These are phyloP conservation scores for Myoxocephalus aenaeus DNA, from an alignment of 2,797 vertebrate genomes.

Conservation along the genomic window DNA sequence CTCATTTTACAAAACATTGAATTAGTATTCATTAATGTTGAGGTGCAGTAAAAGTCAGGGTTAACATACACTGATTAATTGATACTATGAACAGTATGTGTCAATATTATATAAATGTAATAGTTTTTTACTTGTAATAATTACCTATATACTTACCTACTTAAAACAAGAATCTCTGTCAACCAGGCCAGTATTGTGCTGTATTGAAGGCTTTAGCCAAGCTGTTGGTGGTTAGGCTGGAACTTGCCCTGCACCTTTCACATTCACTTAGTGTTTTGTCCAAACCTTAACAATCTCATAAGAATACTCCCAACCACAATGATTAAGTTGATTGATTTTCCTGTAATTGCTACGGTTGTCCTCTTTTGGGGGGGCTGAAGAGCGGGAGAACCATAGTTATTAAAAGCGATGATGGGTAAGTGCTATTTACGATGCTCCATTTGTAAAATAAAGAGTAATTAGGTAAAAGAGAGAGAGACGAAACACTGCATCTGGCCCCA, in stretches of 20 bases:
- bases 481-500: conserved; percentile 51
- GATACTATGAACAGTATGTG: neutral
- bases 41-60: neutral
- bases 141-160: neutral
- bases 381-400: conserved; percentile 51
- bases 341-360: conserved; percentile 59
- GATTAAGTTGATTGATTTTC: conserved; percentile 70
- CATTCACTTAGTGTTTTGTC: conserved; percentile 23
- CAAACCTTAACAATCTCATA: conserved; percentile 49
- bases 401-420: conserved; percentile 66
- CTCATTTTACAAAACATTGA: neutral
- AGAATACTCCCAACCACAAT: conserved; percentile 45
- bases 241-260: conserved; percentile 31
- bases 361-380: conserved; percentile 26
- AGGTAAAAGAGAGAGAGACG: conserved; percentile 49
- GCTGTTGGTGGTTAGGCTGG: neutral
- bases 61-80: neutral
- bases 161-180: neutral
- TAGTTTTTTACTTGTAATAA: neutral
- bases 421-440: conserved; percentile 69
- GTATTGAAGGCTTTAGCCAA: neutral
- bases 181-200: neutral
- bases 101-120: neutral
- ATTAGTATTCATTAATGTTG: neutral
- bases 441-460: conserved; percentile 79